A percentile compares a stretch with the other conserved stretches of the same genome.
Evolutionary conservation across 2,888 invertebrate genomes (phyloP).

Genomic region (Altica lythri): DNA sequence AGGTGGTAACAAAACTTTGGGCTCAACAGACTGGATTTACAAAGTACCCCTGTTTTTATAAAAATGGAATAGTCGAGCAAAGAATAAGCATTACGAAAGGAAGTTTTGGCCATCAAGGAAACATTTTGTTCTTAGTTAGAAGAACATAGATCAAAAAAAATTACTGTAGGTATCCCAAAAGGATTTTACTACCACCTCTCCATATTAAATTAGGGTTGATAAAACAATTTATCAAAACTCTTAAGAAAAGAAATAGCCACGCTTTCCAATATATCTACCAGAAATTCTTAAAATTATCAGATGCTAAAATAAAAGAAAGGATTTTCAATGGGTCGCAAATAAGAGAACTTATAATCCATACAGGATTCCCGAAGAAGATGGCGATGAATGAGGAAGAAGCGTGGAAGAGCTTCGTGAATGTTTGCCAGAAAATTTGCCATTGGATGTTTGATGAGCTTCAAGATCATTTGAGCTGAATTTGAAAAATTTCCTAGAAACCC

Average conservation of each 20-base stretch:
- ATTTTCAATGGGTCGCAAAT: constrained; percentile 6
- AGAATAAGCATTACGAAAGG: no score
- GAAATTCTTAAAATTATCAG: constrained; percentile 2
- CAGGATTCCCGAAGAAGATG: no score
- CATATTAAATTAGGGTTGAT: constrained; percentile 10
- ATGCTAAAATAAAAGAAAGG: constrained; percentile 4
- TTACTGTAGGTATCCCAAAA: no score
- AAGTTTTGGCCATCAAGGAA: neutral
- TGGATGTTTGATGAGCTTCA: neutral
- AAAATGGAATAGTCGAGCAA: no score
- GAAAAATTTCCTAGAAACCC: neutral
- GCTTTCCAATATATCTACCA: constrained; percentile 3
- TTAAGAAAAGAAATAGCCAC: constrained; percentile 3
- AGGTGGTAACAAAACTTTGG: neutral
- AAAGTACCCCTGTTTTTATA: no score
- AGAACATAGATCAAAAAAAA: neutral
- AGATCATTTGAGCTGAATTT: neutral
- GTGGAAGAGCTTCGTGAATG: constrained; percentile 3
- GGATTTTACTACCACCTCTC: no score
- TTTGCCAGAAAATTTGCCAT: neutral
- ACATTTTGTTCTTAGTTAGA: neutral
- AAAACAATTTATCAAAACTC: constrained; percentile 4
- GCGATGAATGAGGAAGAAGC: constrained; percentile 6
- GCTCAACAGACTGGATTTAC: no score
- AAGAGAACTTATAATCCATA: constrained; percentile 4